These are phyloP conservation scores for Colistium nudipinnis DNA, from an alignment of 2,113 vertebrate genomes.

Conservation along the genomic window DNA sequence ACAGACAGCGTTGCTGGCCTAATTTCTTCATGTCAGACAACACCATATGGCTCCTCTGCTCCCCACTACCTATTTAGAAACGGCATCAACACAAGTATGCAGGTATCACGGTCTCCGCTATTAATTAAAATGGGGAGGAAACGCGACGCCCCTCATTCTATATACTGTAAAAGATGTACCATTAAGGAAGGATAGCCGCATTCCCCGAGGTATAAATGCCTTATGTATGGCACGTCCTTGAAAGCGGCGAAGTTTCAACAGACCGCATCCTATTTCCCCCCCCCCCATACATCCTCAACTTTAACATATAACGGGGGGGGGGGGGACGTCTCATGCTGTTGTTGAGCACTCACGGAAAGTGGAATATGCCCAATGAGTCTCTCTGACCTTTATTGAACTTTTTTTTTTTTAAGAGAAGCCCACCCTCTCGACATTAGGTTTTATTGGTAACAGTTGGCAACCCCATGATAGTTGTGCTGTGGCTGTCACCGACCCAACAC, in stretches of 20 bases:
- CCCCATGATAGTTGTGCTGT: neutral
- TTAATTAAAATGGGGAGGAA: conserved; percentile 80
- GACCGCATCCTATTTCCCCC: conserved; percentile 52
- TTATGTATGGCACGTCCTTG: conserved; percentile 79
- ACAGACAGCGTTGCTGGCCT: conserved; percentile 84
- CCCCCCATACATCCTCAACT: conserved; percentile 60
- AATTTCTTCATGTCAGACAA: conserved; percentile 85
- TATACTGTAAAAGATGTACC: conserved; percentile 59
- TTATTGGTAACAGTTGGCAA: conserved; percentile 11
- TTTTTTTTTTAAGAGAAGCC: conserved; percentile 47
- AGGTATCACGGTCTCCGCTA: conserved; percentile 75
- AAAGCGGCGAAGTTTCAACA: conserved; percentile 74
- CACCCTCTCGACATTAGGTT: conserved; percentile 12
- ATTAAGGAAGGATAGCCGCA: conserved; percentile 42
- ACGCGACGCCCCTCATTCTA: conserved; percentile 57
- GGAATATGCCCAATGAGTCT: conserved; percentile 65
- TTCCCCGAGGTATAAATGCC: conserved; percentile 74
- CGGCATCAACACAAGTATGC: conserved; percentile 76
- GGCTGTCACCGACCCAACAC: conserved; percentile 15
- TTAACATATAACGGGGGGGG: conserved; percentile 70
- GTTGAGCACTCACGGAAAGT: conserved; percentile 36
- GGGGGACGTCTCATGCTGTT: conserved; percentile 60
- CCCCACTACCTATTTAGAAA: conserved; percentile 79
- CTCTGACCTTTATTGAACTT: conserved; percentile 57
- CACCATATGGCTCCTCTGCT: conserved; percentile 83